A percentile compares a stretch with the other conserved stretches of the same genome.
Conservation (phyloP, 1,140 invertebrate genomes). For the Coenobita brevimanus region DNA sequence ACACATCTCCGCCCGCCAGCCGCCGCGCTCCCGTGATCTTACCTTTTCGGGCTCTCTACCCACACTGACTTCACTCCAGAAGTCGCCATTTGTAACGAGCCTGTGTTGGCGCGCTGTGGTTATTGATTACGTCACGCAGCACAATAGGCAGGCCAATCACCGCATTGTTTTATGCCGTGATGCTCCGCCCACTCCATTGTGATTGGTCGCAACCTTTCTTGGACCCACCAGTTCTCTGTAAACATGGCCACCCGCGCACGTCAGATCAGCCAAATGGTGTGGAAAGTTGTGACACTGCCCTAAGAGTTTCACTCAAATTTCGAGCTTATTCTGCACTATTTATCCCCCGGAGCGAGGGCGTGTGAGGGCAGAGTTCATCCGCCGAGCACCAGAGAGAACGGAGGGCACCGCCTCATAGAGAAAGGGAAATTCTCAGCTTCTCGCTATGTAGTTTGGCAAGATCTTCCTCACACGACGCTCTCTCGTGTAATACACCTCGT, state of each 20-base stretch:
- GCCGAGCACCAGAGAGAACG: conserved; percentile 46
- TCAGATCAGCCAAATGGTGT: conserved; percentile 64
- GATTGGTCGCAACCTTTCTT: conserved; percentile 65
- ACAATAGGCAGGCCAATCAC: conserved; percentile 66
- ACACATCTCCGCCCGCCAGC: conserved; percentile 59
- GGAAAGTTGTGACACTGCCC: conserved; percentile 55
- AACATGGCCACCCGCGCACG: conserved; percentile 65
- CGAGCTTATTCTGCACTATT: conserved; percentile 61
- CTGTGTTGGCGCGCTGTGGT: conserved; percentile 63
- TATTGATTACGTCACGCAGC: conserved; percentile 66
- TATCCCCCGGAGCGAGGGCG: conserved; percentile 43
- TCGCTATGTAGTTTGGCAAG: not conserved
- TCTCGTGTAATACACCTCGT: conserved; percentile 14
- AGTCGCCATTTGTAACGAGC: conserved; percentile 65
- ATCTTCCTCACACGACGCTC: not conserved
- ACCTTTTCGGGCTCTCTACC: conserved; percentile 64
- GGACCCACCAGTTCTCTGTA: conserved; percentile 58
- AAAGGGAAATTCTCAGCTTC: not conserved
- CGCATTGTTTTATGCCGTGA: conserved; percentile 60
- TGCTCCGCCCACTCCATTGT: conserved; percentile 62
- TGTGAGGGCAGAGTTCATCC: conserved; percentile 28
- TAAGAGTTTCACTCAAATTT: conserved; percentile 54
- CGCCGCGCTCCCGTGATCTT: conserved; percentile 38
- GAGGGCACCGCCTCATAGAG: not conserved
- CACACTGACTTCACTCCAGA: conserved; percentile 59